Percentiles rank a stretch among this genome's conserved stretches.
phyloP scores from a whole-genome alignment of 2,113 vertebrate genomes.

The Kryptolebias marmoratus region DNA sequence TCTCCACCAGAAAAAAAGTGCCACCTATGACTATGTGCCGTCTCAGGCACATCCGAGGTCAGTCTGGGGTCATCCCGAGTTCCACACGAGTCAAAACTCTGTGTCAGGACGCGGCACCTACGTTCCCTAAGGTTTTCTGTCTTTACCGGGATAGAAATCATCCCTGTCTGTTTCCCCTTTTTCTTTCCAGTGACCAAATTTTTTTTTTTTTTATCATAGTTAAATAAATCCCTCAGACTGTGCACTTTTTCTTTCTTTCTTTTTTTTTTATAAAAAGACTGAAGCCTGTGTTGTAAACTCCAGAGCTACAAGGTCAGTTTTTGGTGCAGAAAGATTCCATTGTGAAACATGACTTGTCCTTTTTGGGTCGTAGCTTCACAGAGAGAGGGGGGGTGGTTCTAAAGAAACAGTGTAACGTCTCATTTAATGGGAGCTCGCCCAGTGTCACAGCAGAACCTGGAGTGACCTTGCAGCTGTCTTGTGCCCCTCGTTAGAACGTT shows the following conservation, averaged over 20 bases:
- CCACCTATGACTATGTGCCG: constrained; percentile 46
- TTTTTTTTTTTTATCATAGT: constrained; percentile 26
- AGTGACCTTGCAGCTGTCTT: constrained; percentile 62
- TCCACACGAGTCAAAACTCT: constrained; percentile 25
- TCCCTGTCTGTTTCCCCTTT: constrained; percentile 25
- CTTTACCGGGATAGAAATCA: constrained; percentile 48
- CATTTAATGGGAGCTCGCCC: constrained; percentile 20
- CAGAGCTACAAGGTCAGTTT: constrained; percentile 45
- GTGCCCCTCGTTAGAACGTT: constrained; percentile 33
- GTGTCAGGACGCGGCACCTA: background rate
- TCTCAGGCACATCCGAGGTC: constrained; percentile 57
- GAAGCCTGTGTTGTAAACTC: constrained; percentile 16
- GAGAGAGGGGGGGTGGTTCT: background rate
- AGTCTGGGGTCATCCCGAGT: constrained; percentile 42
- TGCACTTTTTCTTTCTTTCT: constrained; percentile 54
- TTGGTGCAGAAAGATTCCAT: constrained; percentile 15
- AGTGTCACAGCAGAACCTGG: constrained; percentile 12
- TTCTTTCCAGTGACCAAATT: constrained; percentile 5
- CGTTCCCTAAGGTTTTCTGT: constrained; percentile 45
- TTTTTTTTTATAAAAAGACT: constrained; percentile 23
- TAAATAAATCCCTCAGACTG: constrained; percentile 50
- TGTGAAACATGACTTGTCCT: constrained; percentile 28
- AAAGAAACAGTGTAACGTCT: constrained; percentile 32
- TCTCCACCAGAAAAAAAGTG: constrained; percentile 40
- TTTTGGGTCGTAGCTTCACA: constrained; percentile 16